These are phyloP conservation scores for Anoplius nigerrimus DNA, from an alignment of 2,888 invertebrate species.

Conservation along the genomic window DNA sequence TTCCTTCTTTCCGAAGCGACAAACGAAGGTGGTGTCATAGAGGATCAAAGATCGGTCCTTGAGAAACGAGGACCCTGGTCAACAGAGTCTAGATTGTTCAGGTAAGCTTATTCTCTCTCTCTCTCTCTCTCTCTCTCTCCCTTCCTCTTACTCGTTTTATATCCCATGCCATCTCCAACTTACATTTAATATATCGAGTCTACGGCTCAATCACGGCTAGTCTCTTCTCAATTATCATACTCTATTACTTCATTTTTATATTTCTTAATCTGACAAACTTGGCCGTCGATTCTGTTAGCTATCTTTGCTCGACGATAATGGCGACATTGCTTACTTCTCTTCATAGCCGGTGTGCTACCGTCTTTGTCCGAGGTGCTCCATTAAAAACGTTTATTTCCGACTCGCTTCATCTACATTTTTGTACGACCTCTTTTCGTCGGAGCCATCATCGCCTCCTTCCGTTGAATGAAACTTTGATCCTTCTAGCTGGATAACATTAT, in stretches of 20 bases:
- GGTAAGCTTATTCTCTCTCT: conserved; percentile 24
- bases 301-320: no score
- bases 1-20: neutral
- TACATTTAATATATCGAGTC: conserved; percentile 25
- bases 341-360: no score
- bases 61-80: conserved; percentile 9
- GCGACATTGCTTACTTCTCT: no score
- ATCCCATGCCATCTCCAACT: no score
- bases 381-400: conserved; percentile 35
- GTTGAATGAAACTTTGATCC: conserved; percentile 61
- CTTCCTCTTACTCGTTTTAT: conserved; percentile 9
- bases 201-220: no score
- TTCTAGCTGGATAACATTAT: no score
- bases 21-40: neutral
- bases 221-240: no score
- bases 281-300: no score
- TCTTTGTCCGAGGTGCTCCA: conserved; percentile 12
- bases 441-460: no score
- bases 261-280: no score
- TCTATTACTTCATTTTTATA: no score
- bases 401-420: conserved; percentile 30
- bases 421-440: no score
- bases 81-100: conserved; percentile 24
- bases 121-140: neutral
- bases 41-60: conserved; percentile 25